Conservation (phyloP, 1,140 invertebrate species). For the Papilio aristodemus region DNA sequence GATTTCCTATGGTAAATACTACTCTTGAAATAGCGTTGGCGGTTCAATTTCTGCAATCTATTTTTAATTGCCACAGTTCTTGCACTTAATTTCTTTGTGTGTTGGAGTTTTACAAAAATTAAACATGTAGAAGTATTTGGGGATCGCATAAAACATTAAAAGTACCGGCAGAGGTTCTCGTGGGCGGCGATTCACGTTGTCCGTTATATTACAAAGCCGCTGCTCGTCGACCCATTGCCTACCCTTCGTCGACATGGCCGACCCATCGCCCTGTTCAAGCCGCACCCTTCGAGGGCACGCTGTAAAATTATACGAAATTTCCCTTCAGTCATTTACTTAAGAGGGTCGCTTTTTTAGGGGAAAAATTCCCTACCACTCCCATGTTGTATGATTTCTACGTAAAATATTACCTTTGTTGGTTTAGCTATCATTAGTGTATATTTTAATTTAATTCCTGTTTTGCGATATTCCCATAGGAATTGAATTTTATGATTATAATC, state of each 20-base stretch:
- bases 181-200: not conserved
- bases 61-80: too few species aligned
- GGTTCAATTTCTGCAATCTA: too few species aligned
- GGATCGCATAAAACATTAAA: not conserved
- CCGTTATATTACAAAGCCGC: constrained; percentile 36
- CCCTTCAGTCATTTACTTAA: constrained; percentile 46
- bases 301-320: constrained; percentile 54
- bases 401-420: not conserved
- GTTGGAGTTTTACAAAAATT: too few species aligned
- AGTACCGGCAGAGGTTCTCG: not conserved
- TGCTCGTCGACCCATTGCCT: constrained; percentile 36
- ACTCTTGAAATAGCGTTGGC: too few species aligned
- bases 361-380: constrained; percentile 31
- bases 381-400: constrained; percentile 31
- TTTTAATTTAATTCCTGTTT: too few species aligned
- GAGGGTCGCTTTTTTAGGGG: constrained; percentile 38
- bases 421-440: not conserved
- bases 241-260: constrained; percentile 4
- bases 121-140: not conserved
- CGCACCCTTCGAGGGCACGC: constrained; percentile 42
- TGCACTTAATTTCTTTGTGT: too few species aligned
- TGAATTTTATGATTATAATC: not conserved
- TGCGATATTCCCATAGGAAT: too few species aligned
- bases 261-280: constrained; percentile 39
- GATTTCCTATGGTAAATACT: too few species aligned